A percentile compares a stretch with the other conserved stretches of the same genome.
These are phyloP conservation scores for Atopsyche davidsoni DNA, from an alignment of 1,140 invertebrate species.

Conservation along the genomic window DNA sequence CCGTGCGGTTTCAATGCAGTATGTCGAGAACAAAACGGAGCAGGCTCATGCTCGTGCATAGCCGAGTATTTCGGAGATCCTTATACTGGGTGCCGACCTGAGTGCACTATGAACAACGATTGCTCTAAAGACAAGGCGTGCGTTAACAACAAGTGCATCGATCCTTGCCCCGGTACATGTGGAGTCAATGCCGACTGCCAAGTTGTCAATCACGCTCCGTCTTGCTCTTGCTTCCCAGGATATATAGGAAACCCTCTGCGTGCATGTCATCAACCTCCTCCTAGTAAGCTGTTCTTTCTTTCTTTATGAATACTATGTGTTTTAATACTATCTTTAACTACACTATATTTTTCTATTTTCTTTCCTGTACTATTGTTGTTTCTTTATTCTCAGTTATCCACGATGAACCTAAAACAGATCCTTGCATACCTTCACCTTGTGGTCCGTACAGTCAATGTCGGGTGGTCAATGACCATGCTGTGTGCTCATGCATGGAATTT, in stretches of 20 bases:
- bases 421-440: conserved; percentile 75
- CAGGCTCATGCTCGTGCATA: conserved; percentile 72
- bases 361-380: conserved; percentile 28
- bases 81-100: conserved; percentile 70
- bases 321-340: conserved; percentile 31
- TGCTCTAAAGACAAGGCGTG: conserved; percentile 70
- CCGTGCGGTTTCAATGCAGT: conserved; percentile 77
- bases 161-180: conserved; percentile 74
- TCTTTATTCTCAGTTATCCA: conserved; percentile 31
- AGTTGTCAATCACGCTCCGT: conserved; percentile 75
- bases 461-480: conserved; percentile 62
- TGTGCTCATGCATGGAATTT: conserved; percentile 63
- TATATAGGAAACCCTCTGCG: conserved; percentile 70
- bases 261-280: conserved; percentile 59
- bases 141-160: conserved; percentile 72
- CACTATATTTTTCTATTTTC: conserved; percentile 8
- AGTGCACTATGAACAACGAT: conserved; percentile 76
- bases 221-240: conserved; percentile 68
- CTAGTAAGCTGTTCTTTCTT: conserved; percentile 55
- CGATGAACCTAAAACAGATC: conserved; percentile 51
- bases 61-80: conserved; percentile 79
- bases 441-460: conserved; percentile 75
- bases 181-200: conserved; percentile 76
- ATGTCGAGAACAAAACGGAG: conserved; percentile 70
- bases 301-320: too few species aligned